Conservation (phyloP, 2,888 invertebrate genomes). For the Apamea monoglypha region DNA sequence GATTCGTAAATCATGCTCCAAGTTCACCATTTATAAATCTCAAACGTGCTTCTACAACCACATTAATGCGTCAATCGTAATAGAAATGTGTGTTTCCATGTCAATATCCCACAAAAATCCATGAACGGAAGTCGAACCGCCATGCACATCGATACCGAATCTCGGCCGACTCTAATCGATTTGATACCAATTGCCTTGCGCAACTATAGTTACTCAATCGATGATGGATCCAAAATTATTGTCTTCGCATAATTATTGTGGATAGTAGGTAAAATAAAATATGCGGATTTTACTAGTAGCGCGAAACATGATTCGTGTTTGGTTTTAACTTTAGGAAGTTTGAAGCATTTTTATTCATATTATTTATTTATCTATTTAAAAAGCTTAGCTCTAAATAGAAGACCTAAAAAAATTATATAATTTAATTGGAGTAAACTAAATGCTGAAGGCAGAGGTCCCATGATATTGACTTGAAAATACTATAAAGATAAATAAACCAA, state of each 20-base stretch:
- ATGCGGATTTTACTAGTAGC: slow-evolving; percentile 23
- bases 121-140: slow-evolving; percentile 59
- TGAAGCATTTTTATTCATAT: neutral
- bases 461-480: neutral
- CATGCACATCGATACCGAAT: slow-evolving; percentile 54
- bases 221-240: slow-evolving; percentile 39
- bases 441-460: neutral
- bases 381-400: neutral
- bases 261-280: slow-evolving; percentile 30
- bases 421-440: neutral
- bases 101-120: slow-evolving; percentile 49
- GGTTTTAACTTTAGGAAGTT: slow-evolving; percentile 10
- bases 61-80: slow-evolving; percentile 22
- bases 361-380: neutral
- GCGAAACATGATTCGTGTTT: slow-evolving; percentile 17
- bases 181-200: slow-evolving; percentile 64
- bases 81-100: slow-evolving; percentile 63
- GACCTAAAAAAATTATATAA: neutral
- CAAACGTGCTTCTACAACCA: slow-evolving; percentile 9
- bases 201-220: slow-evolving; percentile 65
- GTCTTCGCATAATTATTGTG: slow-evolving; percentile 43
- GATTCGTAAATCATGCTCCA: neutral
- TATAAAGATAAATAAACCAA: neutral
- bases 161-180: slow-evolving; percentile 70
- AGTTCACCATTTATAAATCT: neutral